phyloP scores from a whole-genome alignment of 2,113 vertebrate genomes.

The Epinephelus cyanopodus region DNA sequence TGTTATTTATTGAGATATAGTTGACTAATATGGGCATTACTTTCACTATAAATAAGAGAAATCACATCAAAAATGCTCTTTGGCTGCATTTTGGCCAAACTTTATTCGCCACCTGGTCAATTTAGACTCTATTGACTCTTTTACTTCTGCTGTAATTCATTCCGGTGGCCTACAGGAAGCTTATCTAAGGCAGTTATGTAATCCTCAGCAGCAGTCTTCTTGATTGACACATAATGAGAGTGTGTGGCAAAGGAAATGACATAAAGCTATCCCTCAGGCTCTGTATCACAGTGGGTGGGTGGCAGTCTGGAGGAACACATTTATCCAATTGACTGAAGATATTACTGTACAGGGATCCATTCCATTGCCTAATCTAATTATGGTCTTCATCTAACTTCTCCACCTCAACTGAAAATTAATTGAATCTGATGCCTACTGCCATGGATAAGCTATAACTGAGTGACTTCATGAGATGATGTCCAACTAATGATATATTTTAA shows the following conservation, averaged over 20 bases:
- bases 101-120: neutral
- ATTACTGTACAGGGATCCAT: conserved; percentile 35
- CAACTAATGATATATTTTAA: conserved; percentile 13
- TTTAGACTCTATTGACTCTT: neutral
- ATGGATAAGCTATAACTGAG: neutral
- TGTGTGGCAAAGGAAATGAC: conserved; percentile 64
- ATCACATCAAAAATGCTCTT: neutral
- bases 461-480: conserved; percentile 35
- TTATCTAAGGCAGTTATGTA: conserved; percentile 48
- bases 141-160: neutral
- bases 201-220: conserved; percentile 28
- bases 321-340: conserved; percentile 44
- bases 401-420: neutral
- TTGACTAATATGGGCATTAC: neutral
- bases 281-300: conserved; percentile 49
- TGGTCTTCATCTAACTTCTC: conserved; percentile 10
- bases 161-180: neutral
- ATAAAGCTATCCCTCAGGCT: conserved; percentile 39
- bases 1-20: neutral
- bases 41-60: neutral
- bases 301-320: conserved; percentile 45
- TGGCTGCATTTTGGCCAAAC: neutral
- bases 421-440: conserved; percentile 21
- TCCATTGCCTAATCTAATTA: conserved; percentile 13
- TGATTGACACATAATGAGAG: conserved; percentile 59